phyloP scores from a whole-genome alignment of 2,888 invertebrate species.

The Metacarcinus magister region DNA sequence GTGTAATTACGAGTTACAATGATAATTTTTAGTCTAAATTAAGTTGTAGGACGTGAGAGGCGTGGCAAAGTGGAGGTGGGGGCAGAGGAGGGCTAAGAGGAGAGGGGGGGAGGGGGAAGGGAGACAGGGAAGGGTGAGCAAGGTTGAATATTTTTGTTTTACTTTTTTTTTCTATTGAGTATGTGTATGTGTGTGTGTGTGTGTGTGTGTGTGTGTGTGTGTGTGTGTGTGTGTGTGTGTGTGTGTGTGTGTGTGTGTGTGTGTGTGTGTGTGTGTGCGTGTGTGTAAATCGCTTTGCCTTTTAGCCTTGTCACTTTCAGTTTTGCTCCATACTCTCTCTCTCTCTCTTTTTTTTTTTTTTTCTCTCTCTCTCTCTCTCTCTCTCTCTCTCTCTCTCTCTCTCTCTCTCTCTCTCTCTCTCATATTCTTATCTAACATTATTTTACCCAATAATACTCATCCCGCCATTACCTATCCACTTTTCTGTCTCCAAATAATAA shows the following conservation, averaged over 20 bases:
- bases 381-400: constrained; percentile 2
- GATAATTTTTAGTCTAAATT: neutral
- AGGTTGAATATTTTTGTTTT: neutral
- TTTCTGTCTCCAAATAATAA: too few relatives aligned
- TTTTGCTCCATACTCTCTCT: neutral
- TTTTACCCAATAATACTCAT: neutral
- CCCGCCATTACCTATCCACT: neutral
- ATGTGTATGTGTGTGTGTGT: neutral
- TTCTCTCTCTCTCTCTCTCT: constrained; percentile 18
- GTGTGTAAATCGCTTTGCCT: neutral
- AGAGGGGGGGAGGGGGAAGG: neutral
- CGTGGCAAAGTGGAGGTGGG: neutral
- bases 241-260: too few relatives aligned
- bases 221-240: neutral
- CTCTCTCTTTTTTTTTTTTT: constrained; percentile 5
- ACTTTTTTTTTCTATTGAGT: neutral
- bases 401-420: constrained; percentile 2
- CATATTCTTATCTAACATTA: neutral
- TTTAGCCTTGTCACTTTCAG: too few relatives aligned
- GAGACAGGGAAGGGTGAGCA: neutral
- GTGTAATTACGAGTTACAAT: neutral
- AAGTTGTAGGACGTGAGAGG: neutral
- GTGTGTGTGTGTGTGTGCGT: neutral
- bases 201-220: neutral
- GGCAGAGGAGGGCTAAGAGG: neutral